Base-by-base conservation (phyloP, 2,797 vertebrate species). In the Neopelma chrysocephalum region DNA sequence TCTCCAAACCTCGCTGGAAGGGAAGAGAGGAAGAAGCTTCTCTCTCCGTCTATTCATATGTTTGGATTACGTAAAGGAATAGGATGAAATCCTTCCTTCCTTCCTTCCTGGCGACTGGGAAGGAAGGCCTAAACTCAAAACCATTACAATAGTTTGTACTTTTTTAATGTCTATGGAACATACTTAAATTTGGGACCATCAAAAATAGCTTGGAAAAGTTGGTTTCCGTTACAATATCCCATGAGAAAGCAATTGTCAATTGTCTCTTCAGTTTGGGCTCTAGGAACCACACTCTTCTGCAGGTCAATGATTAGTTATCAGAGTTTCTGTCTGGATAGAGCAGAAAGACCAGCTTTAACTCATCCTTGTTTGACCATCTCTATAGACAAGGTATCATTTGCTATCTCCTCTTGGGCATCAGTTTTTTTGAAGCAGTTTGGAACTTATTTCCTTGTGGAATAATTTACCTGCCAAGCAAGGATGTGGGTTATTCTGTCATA, bases 171-270 rank as follows among this genome's bases (percentile, higher is more conserved):
- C 43, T 64, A 20, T 64, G 65, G 48, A 95, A 90, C 85, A 61
- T 73, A 64, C 22, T 57, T 70, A 40, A 12, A 69, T 76, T 64
- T 77, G n/a, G 21, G 20, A 56, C 51, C 77, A 81, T 79, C 45
- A 87, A 76, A 93, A 93, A 66, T 60, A 93, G 53, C 76, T 89
- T n/a, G 8, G 31, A 60, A 34, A 17, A 77, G 26, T 50, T 72
- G 56, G 40, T 89, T 90, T 71, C 87, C 70, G 58, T 61, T 96
- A 75, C 82, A 89, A 53, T 89, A 78, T 42, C 43, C 94, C 31
- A 26, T 77, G 57, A 95, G 69, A 89, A 82, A 90, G 51, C 50
- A 87, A 27, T 65, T 93, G 68, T 90, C 42, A 65, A 7, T 89
- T 89, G 50, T 77, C 69, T 95, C 42, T 88, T 92, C 79, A 94